Percentiles rank a stretch among this genome's conserved stretches.
These are phyloP conservation scores for Mesaphorura yosii DNA, from an alignment of 1,140 invertebrate species.

Conservation along the genomic window DNA sequence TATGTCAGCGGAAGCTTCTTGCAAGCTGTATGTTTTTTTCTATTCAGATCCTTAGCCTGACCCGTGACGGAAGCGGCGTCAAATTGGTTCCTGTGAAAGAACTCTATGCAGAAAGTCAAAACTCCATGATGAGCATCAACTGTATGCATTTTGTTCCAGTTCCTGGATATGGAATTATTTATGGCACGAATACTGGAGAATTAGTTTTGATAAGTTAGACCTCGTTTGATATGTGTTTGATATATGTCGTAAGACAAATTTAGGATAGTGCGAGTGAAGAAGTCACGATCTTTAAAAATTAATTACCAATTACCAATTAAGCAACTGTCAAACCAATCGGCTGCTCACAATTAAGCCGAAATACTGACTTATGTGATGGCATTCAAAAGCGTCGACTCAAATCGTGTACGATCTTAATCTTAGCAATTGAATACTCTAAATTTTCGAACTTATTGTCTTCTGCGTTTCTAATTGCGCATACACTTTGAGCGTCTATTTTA, in stretches of 20 bases:
- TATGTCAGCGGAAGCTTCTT: neutral
- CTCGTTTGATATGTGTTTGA: no score
- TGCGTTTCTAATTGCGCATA: no score
- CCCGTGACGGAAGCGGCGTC: slow-evolving; percentile 14
- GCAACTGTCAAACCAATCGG: neutral
- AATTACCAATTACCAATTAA: neutral
- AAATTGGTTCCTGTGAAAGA: slow-evolving; percentile 30
- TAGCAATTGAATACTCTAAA: no score
- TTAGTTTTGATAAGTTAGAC: slow-evolving; percentile 25
- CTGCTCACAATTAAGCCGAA: neutral
- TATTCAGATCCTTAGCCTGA: slow-evolving; percentile 26
- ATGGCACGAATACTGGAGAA: slow-evolving; percentile 31
- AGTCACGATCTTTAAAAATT: neutral
- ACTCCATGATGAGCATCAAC: slow-evolving; percentile 10
- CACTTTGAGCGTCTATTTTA: no score
- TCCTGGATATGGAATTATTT: slow-evolving; percentile 29
- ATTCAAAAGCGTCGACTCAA: neutral
- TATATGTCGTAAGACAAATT: no score
- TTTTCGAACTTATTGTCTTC: no score
- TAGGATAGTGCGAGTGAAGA: no score
- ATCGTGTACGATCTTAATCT: no score
- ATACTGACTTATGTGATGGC: neutral
- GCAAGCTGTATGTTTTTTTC: neutral
- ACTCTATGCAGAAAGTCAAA: slow-evolving; percentile 24
- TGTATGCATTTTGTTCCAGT: slow-evolving; percentile 26